Conservation (phyloP, 1,140 invertebrate species). For the Aphelenchoides avenae region DNA sequence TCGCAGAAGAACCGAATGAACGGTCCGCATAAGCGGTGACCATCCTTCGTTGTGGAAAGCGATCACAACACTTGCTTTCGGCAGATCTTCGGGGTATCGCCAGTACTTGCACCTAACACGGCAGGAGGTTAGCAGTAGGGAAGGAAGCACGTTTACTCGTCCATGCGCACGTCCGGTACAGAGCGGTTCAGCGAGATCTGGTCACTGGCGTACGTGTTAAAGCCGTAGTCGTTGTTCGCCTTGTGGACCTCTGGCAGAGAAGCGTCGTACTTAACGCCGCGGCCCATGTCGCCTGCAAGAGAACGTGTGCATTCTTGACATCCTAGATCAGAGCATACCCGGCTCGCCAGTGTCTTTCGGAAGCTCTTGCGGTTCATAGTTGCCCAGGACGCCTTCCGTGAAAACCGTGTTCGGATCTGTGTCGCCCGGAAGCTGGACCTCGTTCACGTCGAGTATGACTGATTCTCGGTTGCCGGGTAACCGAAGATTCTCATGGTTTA, state of each 20-base stretch:
- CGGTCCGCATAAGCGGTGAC: constrained; percentile 87
- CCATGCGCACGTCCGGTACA: constrained; percentile 75
- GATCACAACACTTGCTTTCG: constrained; percentile 86
- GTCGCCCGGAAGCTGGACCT: constrained; percentile 42
- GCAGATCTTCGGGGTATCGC: constrained; percentile 84
- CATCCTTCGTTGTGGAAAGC: constrained; percentile 99
- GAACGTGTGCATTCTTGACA: background rate
- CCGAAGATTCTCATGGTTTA: constrained; percentile 7
- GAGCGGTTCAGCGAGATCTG: constrained; percentile 80
- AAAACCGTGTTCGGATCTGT: constrained; percentile 50
- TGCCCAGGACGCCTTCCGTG: constrained; percentile 39
- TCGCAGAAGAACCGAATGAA: constrained; percentile 87
- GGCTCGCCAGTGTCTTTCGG: constrained; percentile 35
- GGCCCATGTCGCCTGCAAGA: constrained; percentile 49
- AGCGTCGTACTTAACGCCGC: constrained; percentile 42
- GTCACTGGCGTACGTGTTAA: constrained; percentile 71
- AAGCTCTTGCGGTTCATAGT: constrained; percentile 42
- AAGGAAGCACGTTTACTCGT: constrained; percentile 34
- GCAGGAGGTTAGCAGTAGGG: background rate
- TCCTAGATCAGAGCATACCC: constrained; percentile 25
- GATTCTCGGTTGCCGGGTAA: no score
- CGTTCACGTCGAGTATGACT: background rate
- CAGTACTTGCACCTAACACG: constrained; percentile 80
- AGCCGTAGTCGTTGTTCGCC: constrained; percentile 50
- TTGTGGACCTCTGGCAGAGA: constrained; percentile 31